A percentile compares a stretch with the other conserved stretches of the same genome.
Evolutionary conservation across 2,113 vertebrate species (phyloP).

Genomic region (Diphyllodes magnificus): DNA sequence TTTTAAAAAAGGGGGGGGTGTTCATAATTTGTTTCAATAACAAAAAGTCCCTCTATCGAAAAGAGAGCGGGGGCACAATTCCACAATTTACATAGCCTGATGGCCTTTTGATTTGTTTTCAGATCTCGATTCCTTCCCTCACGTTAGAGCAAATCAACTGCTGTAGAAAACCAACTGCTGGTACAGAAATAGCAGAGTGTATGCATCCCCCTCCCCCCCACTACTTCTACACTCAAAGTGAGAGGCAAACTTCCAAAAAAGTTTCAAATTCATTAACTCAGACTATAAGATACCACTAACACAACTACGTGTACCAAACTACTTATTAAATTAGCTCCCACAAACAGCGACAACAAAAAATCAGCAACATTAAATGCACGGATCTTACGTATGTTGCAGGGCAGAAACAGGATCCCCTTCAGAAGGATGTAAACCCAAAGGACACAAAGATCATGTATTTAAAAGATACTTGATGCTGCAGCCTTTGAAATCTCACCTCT

Average conservation of each 20-base stretch:
- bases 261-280: slow-evolving; percentile 11
- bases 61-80: not conserved
- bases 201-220: not conserved
- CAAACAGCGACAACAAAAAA: slow-evolving; percentile 54
- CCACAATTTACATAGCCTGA: not conserved
- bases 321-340: slow-evolving; percentile 46
- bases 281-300: not conserved
- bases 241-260: not conserved
- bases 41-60: not conserved
- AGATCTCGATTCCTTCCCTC: not conserved
- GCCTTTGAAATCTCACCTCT: slow-evolving; percentile 65
- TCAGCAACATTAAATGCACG: slow-evolving; percentile 62
- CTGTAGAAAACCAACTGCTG: not conserved
- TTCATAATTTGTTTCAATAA: not conserved
- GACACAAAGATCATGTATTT: slow-evolving; percentile 61
- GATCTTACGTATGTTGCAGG: slow-evolving; percentile 61
- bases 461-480: slow-evolving; percentile 64
- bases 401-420: slow-evolving; percentile 64
- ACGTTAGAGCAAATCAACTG: not conserved
- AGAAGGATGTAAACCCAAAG: slow-evolving; percentile 66
- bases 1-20: not conserved
- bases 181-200: not conserved
- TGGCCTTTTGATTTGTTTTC: not conserved
- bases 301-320: slow-evolving; percentile 23
- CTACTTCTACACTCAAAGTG: not conserved